Evolutionary conservation across 1,140 invertebrate species (phyloP), one percentile per base, ranked within the genome.

Genomic region (Chironomus striatipennis): DNA sequence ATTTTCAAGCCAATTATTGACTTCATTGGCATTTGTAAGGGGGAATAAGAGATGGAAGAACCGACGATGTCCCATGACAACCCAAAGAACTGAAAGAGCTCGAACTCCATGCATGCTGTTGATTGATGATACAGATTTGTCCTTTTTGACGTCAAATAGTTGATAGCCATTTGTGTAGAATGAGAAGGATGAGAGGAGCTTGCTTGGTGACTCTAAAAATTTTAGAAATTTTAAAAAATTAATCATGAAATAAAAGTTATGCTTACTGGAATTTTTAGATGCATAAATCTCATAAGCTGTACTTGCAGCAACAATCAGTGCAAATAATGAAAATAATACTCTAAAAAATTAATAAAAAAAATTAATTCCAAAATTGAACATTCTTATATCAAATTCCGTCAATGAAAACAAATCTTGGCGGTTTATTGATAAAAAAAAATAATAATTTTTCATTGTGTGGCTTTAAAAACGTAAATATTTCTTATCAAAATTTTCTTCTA

Each of bases 31-130:
- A 12, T 70, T 70, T 70, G n/a, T 18, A 4, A n/a, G 18, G 0
- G 65, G 18, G 7, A 57, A 57, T 2, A 10, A 2, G 7, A 18
- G 65, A 10, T 70, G 65, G 2, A 18, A 18, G 10, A 7, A 7
- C 7, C n/a, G 4, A 18, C 65, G n/a, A 20, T 75, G 57, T 18
- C 57, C 67, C 15, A 72, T 75, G 42, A 76, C 43, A n/a, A 75
- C 43, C 74, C 75, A 74, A 10, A 65, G 6, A 1, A 75, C 43
- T 43, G 76, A 74, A 2, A 75, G 8, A 6, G 17, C 64, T 73
- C 73, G 20, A 12, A 75, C 15, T 15, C 75, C 75, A 73, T 75
- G 24, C 1, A 75, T 21, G 21, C 75, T 73, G 2, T 73, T 15
- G 3, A 75, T 67, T 15, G 24, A 42, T 15, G 64, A 42, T 18